phyloP scores from a whole-genome alignment of 2,797 vertebrate species.

The Molothrus ater region DNA sequence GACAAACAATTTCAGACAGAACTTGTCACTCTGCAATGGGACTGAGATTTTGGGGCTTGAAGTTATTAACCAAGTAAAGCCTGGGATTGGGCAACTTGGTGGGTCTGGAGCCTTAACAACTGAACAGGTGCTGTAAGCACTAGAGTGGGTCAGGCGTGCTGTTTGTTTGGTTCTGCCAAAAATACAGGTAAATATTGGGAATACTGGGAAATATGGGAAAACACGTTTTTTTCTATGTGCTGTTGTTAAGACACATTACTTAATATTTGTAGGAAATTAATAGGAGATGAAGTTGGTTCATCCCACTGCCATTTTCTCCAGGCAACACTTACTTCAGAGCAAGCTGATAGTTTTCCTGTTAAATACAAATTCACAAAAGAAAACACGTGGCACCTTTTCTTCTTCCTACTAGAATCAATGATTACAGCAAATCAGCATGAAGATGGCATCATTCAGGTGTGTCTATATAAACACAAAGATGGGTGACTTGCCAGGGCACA shows the following conservation, averaged over 20 bases:
- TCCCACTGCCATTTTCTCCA: not conserved
- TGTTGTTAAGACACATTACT: not conserved
- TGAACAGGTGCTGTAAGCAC: not conserved
- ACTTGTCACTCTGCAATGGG: rapidly evolving
- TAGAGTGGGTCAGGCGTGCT: not conserved
- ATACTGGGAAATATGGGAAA: not conserved
- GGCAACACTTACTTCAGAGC: not conserved
- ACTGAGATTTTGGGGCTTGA: not conserved
- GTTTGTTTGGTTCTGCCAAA: not conserved
- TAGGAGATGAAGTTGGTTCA: rapidly evolving
- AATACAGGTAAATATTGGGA: no score
- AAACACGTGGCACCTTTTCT: not conserved
- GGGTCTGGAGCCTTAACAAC: not conserved
- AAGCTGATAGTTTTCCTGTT: not conserved
- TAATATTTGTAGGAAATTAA: not conserved
- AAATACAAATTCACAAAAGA: not conserved
- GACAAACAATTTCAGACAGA: not conserved
- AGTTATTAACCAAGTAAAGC: not conserved
- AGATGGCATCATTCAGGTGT: not conserved
- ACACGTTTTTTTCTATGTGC: not conserved
- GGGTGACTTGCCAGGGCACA: rapidly evolving
- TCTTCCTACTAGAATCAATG: not conserved
- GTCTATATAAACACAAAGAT: rapidly evolving
- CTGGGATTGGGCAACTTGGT: rapidly evolving
- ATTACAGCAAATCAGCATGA: not conserved